phyloP scores from a whole-genome alignment of 1,140 invertebrate species.

The Cherax destructor region DNA sequence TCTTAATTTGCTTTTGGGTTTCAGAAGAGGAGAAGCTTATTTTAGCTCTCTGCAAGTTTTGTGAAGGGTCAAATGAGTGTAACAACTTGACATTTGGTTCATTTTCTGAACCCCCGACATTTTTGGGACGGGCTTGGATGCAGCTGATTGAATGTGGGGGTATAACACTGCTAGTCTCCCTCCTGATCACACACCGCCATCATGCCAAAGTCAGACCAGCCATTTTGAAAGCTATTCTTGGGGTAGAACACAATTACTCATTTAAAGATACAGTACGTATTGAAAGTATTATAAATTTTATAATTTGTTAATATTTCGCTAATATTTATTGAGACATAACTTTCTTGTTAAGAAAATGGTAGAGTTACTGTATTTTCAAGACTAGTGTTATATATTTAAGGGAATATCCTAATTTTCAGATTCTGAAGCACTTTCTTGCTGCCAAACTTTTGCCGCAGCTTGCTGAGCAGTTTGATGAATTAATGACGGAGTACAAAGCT shows the following conservation, averaged over 20 bases:
- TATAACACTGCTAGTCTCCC: constrained; percentile 32
- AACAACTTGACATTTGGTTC: constrained; percentile 29
- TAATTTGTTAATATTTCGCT: not conserved
- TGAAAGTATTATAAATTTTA: not conserved
- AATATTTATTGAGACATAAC: no score
- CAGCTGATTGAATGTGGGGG: constrained; percentile 54
- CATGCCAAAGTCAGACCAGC: constrained; percentile 32
- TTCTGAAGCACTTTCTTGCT: constrained; percentile 48
- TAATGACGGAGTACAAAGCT: constrained; percentile 32
- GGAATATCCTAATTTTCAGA: constrained; percentile 18
- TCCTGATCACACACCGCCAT: constrained; percentile 20
- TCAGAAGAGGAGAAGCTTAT: constrained; percentile 56
- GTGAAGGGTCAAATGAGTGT: constrained; percentile 38
- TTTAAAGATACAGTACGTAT: constrained; percentile 40
- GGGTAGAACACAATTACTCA: constrained; percentile 45
- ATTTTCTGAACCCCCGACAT: constrained; percentile 40
- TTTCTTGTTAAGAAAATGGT: not conserved
- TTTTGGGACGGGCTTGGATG: constrained; percentile 47
- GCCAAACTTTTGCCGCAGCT: constrained; percentile 45
- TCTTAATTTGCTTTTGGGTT: not conserved
- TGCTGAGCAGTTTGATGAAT: constrained; percentile 57
- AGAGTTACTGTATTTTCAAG: not conserved
- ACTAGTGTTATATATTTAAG: not conserved
- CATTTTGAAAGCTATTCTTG: constrained; percentile 37
- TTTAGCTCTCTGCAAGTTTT: constrained; percentile 49